A percentile compares a stretch with the other conserved stretches of the same genome.
These are phyloP conservation scores for Ditylenchus dipsaci DNA, from an alignment of 1,140 invertebrate species.

Conservation along the genomic window DNA sequence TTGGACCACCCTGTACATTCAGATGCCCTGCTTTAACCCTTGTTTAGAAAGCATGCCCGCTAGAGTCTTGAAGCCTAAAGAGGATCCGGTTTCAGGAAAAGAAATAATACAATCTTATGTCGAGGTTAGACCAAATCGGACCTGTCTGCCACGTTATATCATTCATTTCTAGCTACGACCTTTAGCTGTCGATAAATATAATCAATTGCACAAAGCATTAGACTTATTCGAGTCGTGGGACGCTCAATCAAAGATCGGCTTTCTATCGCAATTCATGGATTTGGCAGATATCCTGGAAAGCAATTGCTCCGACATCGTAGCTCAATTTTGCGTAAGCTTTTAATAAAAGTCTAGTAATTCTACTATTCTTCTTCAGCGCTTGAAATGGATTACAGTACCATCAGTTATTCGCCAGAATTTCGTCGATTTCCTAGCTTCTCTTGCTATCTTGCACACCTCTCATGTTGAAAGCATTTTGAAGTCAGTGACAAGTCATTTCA, in stretches of 20 bases:
- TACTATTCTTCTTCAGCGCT: neutral
- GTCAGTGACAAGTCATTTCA: constrained; percentile 17
- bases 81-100: no score
- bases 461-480: constrained; percentile 16
- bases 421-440: constrained; percentile 15
- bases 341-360: no score
- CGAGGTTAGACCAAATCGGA: no score
- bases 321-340: constrained; percentile 13
- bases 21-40: no score
- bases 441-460: constrained; percentile 15
- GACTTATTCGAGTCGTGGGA: neutral
- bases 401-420: constrained; percentile 6
- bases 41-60: no score
- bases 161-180: neutral
- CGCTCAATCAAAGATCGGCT: constrained; percentile 8
- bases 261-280: neutral
- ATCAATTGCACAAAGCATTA: neutral
- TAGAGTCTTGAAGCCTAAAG: no score
- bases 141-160: neutral
- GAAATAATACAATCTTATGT: no score
- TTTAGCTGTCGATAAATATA: neutral
- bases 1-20: no score
- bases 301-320: neutral
- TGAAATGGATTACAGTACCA: constrained; percentile 17
- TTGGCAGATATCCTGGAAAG: neutral